Base-by-base conservation (phyloP, 2,113 vertebrate species). In the Serinus canaria region DNA sequence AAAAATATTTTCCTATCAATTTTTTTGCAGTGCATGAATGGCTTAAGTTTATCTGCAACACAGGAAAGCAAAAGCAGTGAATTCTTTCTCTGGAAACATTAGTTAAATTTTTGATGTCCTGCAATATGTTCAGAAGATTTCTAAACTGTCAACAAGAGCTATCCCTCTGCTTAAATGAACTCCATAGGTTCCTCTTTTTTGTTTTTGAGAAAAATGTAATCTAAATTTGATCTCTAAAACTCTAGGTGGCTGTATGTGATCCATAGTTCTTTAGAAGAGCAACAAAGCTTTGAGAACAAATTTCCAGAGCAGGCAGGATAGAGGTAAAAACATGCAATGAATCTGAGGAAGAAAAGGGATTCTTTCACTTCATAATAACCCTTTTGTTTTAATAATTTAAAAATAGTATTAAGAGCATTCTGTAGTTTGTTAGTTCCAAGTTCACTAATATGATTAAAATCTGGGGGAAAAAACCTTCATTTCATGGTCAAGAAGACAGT, bases 391-490 rank as follows among this genome's bases (percentile, higher is more conserved):
- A 63, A 60, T 17, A 15, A 80, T 62, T 44, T 10, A 33, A 56
- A 81, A 66, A 30, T n/a, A 21, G 1, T 80, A 24, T 62, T 67
- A 59, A 59, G 21, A 67, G 0, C 2, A 59, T 75, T 69, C 9
- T 9, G 20, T 64, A 39, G 6, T 55, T 95, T 60, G 1, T 10
- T 76, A 62, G 11, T 81, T 85, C 13, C 33, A 63, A 75, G 17
- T 66, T 75, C 2, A 47, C 35, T 59, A 75, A 30, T 83, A 67
- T 49, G 19, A 80, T 24, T 82, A 15, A 80, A 72, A 52, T n/a
- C 10, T 35, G 6, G 10, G 10, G 6, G 2, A 4, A 1, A 39
- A 58, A 62, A 1, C 0, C 7, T 46, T 70, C 10, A 50, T 31
- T 5, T 62, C 58, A 27, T 19, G 7, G 2, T 81, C 17, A 60